A percentile compares a stretch with the other conserved stretches of the same genome.
Evolutionary conservation across 2,888 invertebrate genomes (phyloP).

Genomic region (Campoletis raptor): DNA sequence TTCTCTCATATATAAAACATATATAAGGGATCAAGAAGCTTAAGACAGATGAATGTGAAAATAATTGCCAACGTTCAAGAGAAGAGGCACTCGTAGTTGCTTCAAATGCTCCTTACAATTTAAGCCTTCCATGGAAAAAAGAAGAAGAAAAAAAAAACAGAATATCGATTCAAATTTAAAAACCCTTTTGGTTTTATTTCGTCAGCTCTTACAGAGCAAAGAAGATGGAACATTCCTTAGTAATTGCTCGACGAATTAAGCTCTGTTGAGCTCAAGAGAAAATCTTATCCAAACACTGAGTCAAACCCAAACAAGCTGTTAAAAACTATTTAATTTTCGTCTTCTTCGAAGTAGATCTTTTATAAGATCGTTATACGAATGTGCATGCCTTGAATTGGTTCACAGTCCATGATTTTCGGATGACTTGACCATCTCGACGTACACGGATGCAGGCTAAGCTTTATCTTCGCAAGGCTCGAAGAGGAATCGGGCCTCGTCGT

Average conservation of each 20-base stretch:
- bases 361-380: not conserved
- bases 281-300: not conserved
- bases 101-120: not conserved
- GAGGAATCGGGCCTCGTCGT: slow-evolving; percentile 30
- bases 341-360: not conserved
- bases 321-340: slow-evolving; percentile 6
- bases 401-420: slow-evolving; percentile 3
- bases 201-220: not conserved
- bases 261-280: not conserved
- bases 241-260: slow-evolving; percentile 1
- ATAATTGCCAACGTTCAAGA: slow-evolving; percentile 19
- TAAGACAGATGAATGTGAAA: slow-evolving; percentile 8
- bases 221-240: not conserved
- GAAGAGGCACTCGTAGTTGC: not conserved
- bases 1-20: slow-evolving; percentile 23
- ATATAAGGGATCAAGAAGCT: slow-evolving; percentile 10
- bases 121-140: not conserved
- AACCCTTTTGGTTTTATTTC: not conserved
- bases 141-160: not conserved
- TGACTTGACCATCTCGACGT: slow-evolving; percentile 10
- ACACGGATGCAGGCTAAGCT: slow-evolving; percentile 34
- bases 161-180: slow-evolving; percentile 5
- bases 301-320: not conserved
- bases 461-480: slow-evolving; percentile 34
- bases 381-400: slow-evolving; percentile 1